Conservation (phyloP, 2,888 invertebrate genomes). For the Acrobasis repandana region DNA sequence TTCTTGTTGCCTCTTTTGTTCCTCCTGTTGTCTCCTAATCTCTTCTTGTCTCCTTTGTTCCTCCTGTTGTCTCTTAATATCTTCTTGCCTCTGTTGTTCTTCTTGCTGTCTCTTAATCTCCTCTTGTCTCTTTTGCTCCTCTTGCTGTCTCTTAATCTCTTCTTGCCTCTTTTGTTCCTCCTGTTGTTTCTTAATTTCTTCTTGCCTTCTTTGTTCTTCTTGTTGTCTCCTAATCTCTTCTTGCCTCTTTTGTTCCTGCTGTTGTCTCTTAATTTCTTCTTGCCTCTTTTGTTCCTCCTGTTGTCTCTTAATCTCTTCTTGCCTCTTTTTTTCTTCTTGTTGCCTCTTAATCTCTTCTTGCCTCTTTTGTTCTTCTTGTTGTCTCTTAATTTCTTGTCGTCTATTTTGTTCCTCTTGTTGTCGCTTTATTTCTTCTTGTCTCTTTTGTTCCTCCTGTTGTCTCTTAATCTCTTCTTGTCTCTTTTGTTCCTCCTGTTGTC, state of each 20-base stretch:
- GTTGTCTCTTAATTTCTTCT: neutral
- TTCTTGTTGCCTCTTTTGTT: neutral
- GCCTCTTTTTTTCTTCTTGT: neutral
- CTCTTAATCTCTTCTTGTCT: too few relatives aligned
- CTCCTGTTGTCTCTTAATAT: neutral
- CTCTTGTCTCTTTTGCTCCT: neutral
- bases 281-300: neutral
- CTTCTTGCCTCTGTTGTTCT: neutral
- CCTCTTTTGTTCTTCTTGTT: neutral
- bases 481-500: neutral
- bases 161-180: neutral
- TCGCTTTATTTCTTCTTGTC: neutral
- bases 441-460: too few relatives aligned
- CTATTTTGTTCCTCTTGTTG: neutral
- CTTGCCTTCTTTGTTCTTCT: neutral
- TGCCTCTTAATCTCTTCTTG: neutral
- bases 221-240: neutral
- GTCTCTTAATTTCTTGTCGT: neutral
- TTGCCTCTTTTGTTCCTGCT: neutral
- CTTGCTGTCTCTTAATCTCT: neutral
- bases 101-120: neutral
- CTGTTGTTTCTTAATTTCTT: neutral
- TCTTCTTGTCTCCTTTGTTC: neutral
- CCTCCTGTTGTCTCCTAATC: neutral
- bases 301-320: neutral